Conservation (phyloP, 2,797 vertebrate species). For the Gallinago stenura region DNA sequence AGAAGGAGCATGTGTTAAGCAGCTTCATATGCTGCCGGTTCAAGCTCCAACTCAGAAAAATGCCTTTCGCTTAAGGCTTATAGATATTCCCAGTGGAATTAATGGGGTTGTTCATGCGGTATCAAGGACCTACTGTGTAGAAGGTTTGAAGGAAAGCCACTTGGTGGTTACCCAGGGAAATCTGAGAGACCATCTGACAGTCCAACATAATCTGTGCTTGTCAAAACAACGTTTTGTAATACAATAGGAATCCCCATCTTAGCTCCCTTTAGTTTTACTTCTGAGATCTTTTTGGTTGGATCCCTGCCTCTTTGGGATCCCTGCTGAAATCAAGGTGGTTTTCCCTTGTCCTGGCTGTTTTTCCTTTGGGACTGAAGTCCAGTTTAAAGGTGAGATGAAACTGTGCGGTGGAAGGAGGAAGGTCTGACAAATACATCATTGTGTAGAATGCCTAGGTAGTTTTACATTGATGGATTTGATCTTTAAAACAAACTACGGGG, state of each 20-base stretch:
- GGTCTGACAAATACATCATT: not conserved
- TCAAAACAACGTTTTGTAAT: not conserved
- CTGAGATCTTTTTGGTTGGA: not conserved
- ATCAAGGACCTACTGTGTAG: not conserved
- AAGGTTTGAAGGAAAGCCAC: not conserved
- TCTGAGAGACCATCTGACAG: not conserved
- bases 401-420: not conserved
- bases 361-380: not conserved
- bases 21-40: not conserved
- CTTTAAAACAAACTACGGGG: not conserved
- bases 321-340: not conserved
- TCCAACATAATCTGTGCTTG: not conserved
- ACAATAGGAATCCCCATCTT: not conserved
- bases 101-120: not conserved
- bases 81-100: not conserved
- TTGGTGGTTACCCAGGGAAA: not conserved
- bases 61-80: not conserved
- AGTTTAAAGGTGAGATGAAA: not conserved
- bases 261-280: not conserved
- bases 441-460: not conserved
- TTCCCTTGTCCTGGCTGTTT: not conserved
- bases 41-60: not conserved
- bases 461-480: not conserved
- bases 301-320: not conserved
- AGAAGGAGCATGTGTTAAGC: not conserved